These are phyloP conservation scores for Arvicanthis niloticus DNA, from an alignment of 2,113 vertebrate species.

Conservation along the genomic window DNA sequence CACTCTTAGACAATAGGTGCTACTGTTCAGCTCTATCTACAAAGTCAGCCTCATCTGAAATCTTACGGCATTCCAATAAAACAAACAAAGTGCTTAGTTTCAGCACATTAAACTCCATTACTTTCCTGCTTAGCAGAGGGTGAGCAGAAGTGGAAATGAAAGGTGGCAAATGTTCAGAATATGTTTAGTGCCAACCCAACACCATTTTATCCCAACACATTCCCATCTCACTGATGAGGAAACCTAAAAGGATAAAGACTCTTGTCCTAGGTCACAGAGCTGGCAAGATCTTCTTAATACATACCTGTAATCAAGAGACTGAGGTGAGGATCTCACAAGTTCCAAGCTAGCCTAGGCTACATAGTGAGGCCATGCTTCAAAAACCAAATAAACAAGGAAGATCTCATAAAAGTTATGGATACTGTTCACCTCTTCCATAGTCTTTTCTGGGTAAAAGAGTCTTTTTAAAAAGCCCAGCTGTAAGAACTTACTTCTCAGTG, in stretches of 20 bases:
- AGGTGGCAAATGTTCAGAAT: neutral
- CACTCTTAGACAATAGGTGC: neutral
- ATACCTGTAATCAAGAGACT: neutral
- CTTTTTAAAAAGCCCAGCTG: neutral
- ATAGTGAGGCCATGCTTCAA: neutral
- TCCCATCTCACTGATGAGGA: neutral
- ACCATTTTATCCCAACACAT: neutral
- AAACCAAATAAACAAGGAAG: neutral
- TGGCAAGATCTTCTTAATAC: neutral
- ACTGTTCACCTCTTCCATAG: neutral
- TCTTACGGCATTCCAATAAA: neutral
- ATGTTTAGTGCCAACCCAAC: neutral
- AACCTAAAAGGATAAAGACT: neutral
- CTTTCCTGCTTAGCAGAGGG: neutral
- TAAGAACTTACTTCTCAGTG: neutral
- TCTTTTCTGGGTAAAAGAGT: neutral
- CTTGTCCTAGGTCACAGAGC: neutral
- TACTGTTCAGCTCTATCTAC: neutral
- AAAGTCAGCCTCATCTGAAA: conserved; percentile 31
- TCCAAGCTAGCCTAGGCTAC: neutral
- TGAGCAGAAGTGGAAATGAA: neutral
- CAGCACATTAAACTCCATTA: neutral
- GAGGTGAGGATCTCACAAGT: neutral
- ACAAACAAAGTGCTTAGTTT: neutral
- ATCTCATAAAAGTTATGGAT: neutral